Evolutionary conservation across 2,113 vertebrate species (phyloP).

Genomic region (Brevimyrus niger): DNA sequence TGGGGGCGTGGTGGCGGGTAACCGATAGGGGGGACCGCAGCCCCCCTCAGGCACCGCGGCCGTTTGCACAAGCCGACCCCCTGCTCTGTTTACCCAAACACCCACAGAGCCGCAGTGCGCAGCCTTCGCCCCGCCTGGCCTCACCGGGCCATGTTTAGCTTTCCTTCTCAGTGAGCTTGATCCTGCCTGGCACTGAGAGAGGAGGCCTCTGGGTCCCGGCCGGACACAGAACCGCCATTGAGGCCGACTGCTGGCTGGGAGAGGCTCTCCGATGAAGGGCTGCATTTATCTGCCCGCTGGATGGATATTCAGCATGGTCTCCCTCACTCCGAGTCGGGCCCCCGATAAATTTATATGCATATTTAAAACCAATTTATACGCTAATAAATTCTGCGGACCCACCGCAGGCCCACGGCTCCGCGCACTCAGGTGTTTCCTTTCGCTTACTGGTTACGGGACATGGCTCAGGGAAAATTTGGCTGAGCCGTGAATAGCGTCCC

Average conservation of each 20-base stretch:
- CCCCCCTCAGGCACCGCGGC: conserved; percentile 37
- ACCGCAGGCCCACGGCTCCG: conserved; percentile 55
- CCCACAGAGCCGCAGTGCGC: conserved; percentile 44
- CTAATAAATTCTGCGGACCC: conserved; percentile 60
- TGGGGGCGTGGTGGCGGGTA: conserved; percentile 14
- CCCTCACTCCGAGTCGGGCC: conserved; percentile 53
- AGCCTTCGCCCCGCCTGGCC: conserved; percentile 20
- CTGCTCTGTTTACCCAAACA: conserved; percentile 46
- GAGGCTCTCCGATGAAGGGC: conserved; percentile 52
- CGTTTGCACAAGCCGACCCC: conserved; percentile 40
- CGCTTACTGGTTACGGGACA: conserved; percentile 25
- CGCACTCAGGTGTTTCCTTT: conserved; percentile 45
- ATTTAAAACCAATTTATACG: conserved; percentile 63
- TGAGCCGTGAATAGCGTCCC: conserved; percentile 35
- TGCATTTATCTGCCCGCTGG: conserved; percentile 43
- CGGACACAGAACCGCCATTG: conserved; percentile 59
- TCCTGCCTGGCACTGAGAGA: conserved; percentile 47
- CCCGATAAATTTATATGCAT: conserved; percentile 51
- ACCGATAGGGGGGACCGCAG: conserved; percentile 32
- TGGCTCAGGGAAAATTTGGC: conserved; percentile 28
- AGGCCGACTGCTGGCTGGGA: conserved; percentile 46
- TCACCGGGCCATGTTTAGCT: conserved; percentile 41
- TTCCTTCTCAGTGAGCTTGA: conserved; percentile 47
- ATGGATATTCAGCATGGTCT: conserved; percentile 53
- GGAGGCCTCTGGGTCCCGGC: conserved; percentile 45